phyloP scores from a whole-genome alignment of 1,140 invertebrate species.

The Thaumetopoea pityocampa region DNA sequence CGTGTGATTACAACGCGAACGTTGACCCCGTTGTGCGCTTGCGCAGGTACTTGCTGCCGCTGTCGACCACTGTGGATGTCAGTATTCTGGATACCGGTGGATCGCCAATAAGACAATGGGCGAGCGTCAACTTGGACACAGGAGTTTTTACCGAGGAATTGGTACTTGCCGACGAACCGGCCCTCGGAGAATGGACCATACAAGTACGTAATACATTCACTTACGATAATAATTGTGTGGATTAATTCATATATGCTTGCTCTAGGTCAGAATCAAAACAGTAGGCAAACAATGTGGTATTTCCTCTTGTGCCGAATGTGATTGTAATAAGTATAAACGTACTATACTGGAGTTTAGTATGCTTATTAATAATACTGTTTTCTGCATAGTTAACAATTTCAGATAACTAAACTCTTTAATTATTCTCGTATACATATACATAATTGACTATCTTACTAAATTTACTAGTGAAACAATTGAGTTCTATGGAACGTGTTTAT shows the following conservation, averaged over 20 bases:
- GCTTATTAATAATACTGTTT: no score
- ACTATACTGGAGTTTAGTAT: no score
- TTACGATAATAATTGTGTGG: neutral
- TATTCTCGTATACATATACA: no score
- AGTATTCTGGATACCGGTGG: conserved; percentile 83
- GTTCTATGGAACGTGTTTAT: no score
- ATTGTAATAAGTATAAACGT: no score
- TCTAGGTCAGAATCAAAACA: conserved; percentile 3
- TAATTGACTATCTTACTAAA: no score
- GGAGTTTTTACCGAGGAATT: conserved; percentile 89
- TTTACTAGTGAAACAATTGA: no score
- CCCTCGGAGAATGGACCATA: conserved; percentile 95
- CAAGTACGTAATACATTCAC: conserved; percentile 62
- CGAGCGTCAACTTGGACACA: conserved; percentile 79
- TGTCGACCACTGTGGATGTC: conserved; percentile 50
- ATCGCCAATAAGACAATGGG: conserved; percentile 90
- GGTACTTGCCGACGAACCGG: conserved; percentile 87
- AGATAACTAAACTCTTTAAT: no score
- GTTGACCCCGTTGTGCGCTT: conserved; percentile 22
- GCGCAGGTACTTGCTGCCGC: conserved; percentile 53
- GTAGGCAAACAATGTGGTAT: neutral
- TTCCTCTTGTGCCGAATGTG: no score
- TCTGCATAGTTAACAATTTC: no score
- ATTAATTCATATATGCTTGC: conserved; percentile 1
- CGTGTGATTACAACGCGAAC: conserved; percentile 35